A percentile compares a stretch with the other conserved stretches of the same genome.
These are phyloP conservation scores for Bombus sylvicola DNA, from an alignment of 1,140 invertebrate genomes.

Conservation along the genomic window DNA sequence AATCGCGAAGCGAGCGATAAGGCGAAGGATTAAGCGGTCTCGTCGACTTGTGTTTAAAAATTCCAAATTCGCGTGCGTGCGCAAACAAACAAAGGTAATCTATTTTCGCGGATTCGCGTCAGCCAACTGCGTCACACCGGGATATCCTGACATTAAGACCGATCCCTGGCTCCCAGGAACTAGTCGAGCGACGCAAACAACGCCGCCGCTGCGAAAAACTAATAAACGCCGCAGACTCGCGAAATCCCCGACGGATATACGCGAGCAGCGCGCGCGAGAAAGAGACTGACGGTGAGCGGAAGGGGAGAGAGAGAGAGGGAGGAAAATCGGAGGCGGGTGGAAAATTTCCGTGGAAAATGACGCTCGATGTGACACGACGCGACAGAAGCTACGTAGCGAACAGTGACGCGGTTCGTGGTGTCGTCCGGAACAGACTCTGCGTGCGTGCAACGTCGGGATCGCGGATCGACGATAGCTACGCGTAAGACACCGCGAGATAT, in stretches of 20 bases:
- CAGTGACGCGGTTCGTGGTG: background rate
- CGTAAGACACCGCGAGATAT: background rate
- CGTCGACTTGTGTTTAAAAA: background rate
- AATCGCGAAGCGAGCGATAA: too few relatives aligned
- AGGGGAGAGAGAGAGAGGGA: too few relatives aligned
- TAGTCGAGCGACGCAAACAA: conserved; percentile 6
- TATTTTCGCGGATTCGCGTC: conserved; percentile 2
- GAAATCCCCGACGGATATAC: background rate
- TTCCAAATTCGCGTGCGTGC: background rate
- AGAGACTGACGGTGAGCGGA: accelerated
- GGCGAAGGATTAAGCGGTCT: background rate
- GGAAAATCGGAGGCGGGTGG: background rate
- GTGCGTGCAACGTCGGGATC: background rate
- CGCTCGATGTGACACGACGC: background rate
- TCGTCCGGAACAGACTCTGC: background rate
- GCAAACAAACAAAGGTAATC: background rate
- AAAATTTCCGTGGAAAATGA: background rate
- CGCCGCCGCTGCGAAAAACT: conserved; percentile 1
- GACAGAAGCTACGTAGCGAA: too few relatives aligned
- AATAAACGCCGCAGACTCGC: conserved; percentile 16
- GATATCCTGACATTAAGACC: background rate
- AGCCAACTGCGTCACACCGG: conserved; percentile 1
- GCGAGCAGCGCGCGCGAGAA: too few relatives aligned
- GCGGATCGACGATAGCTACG: background rate
- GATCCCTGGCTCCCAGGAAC: conserved; percentile 1